Conservation (phyloP, 2,888 invertebrate species). For the Ecdyonurus torrentis region DNA sequence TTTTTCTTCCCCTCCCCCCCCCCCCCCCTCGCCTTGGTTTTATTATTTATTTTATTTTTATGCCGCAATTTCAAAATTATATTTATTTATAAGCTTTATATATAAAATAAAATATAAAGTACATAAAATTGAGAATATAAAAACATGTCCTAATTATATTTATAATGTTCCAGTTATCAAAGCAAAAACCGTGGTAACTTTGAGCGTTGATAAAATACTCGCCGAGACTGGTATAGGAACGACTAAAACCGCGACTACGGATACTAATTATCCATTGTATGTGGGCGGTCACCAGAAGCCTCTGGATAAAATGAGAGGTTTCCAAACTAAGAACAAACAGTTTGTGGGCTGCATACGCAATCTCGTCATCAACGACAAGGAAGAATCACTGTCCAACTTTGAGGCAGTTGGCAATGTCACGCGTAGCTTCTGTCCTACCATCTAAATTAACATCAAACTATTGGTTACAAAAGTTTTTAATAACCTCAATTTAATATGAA, state of each 20-base stretch:
- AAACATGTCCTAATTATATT: no score
- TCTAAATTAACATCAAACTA: no score
- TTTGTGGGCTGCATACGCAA: conserved; percentile 70
- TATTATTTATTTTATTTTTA: no score
- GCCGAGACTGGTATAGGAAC: conserved; percentile 53
- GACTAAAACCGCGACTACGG: conserved; percentile 46
- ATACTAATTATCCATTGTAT: conserved; percentile 72
- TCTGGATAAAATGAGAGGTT: conserved; percentile 37
- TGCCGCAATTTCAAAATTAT: no score
- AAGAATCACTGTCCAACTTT: conserved; percentile 31
- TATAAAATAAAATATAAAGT: no score
- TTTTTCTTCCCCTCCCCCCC: no score
- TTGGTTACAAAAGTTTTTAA: background rate
- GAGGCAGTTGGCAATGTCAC: conserved; percentile 56
- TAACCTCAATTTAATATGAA: background rate
- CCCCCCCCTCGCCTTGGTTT: no score
- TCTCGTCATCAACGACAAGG: conserved; percentile 40
- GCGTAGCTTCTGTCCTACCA: conserved; percentile 61
- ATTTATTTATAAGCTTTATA: no score
- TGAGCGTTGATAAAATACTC: conserved; percentile 70
- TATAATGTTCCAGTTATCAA: conserved; percentile 65
- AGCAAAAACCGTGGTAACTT: conserved; percentile 73
- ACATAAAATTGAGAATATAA: no score
- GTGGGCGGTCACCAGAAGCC: conserved; percentile 70
- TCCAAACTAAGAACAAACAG: conserved; percentile 43